phyloP scores from a whole-genome alignment of 2,113 vertebrate species.

The Megaleporinus macrocephalus region DNA sequence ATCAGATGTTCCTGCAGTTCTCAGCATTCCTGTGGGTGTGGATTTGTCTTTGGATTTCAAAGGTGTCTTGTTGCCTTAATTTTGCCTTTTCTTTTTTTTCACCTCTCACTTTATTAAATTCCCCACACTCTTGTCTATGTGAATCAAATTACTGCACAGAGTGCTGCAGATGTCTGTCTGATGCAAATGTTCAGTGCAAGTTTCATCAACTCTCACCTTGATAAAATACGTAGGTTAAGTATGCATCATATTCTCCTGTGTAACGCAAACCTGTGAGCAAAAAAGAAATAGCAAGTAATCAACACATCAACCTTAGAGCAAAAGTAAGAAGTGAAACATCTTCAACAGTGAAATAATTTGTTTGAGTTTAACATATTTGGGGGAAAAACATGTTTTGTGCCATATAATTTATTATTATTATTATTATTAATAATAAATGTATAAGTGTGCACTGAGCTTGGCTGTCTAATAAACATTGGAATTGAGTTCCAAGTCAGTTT shows the following conservation, averaged over 20 bases:
- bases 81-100: conserved; percentile 30
- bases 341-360: too few relatives aligned
- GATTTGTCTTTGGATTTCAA: conserved; percentile 43
- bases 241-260: not conserved
- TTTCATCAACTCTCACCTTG: conserved; percentile 17
- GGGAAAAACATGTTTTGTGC: too few relatives aligned
- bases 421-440: too few relatives aligned
- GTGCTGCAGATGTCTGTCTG: conserved; percentile 20
- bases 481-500: too few relatives aligned
- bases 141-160: conserved; percentile 49
- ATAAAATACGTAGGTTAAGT: conserved; percentile 9
- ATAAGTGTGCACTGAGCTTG: too few relatives aligned
- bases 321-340: too few relatives aligned
- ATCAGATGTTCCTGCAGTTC: conserved; percentile 24
- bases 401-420: too few relatives aligned
- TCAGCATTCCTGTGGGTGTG: conserved; percentile 42
- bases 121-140: conserved; percentile 50
- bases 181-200: conserved; percentile 23
- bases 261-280: not conserved
- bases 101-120: conserved; percentile 57
- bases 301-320: not conserved
- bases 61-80: conserved; percentile 34
- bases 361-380: too few relatives aligned
- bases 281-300: too few relatives aligned
- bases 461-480: too few relatives aligned